Conservation (phyloP, 2,113 vertebrate genomes). For the Podiceps cristatus region DNA sequence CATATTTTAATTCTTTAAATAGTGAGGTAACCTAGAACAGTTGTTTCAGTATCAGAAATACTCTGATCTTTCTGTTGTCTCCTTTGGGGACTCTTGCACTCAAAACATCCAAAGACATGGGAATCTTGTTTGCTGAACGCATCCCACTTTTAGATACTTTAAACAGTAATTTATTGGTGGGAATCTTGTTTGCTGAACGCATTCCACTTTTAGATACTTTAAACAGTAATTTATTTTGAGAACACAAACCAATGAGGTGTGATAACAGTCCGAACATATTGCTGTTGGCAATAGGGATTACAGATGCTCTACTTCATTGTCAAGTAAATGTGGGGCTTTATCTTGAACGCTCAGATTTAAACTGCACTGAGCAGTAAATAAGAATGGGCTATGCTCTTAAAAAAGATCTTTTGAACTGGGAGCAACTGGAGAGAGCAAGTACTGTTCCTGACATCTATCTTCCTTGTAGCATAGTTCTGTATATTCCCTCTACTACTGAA, state of each 20-base stretch:
- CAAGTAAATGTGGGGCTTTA: not conserved
- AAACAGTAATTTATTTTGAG: not conserved
- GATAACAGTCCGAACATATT: not conserved
- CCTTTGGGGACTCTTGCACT: not conserved
- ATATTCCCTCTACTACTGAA: not conserved
- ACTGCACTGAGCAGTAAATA: not conserved
- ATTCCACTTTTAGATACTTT: not conserved
- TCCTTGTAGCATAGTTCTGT: not conserved
- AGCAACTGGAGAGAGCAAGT: not conserved
- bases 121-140: not conserved
- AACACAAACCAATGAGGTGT: not conserved
- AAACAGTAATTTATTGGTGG: not conserved
- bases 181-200: not conserved
- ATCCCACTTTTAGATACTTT: not conserved
- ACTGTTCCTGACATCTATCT: not conserved
- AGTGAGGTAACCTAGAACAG: not conserved
- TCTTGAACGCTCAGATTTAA: not conserved
- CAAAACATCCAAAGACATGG: not conserved
- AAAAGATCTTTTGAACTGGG: not conserved
- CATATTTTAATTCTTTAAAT: not conserved
- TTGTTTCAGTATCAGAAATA: not conserved
- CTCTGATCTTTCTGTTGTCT: conserved; percentile 2
- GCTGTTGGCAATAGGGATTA: not conserved
- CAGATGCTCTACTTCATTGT: not conserved
- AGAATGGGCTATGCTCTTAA: not conserved